Evolutionary conservation across 2,797 vertebrate species (phyloP), one percentile per base, ranked within the genome.

Genomic region (Pachyuromys duprasi): DNA sequence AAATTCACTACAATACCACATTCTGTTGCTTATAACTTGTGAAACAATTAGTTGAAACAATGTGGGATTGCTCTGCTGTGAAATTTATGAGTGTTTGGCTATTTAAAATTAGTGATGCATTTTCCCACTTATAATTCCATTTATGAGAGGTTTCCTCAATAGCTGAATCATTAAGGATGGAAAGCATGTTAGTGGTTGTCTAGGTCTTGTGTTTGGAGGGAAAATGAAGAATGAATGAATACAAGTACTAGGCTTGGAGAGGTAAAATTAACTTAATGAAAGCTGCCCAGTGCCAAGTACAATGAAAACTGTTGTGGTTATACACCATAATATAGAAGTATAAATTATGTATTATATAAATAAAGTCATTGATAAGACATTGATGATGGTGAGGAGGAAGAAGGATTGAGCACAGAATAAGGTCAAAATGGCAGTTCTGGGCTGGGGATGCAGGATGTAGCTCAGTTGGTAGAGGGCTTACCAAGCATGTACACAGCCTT

Each of bases 31-130:
- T 31, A n/a, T 33, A 22, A 39, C 42, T 86, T 2, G 5, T 70
- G 7, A 31, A 55, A 88, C 18, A 79, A 86, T 90, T 78, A 72
- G 8, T 53, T 83, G 42, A 76, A 81, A 67, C 91, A 91, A 94
- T 26, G 42, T 78, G 42, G 53, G 70, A 69, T 92, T 83, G 75
- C n/a, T 83, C 7, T 86, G 1, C 9, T 57, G 74, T 86, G 70
- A 91, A 96, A 83, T 83, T 80, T 88, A 70, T 79, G 63, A 90
- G 62, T 17, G 53, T 93, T 95, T 83, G n/a, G 9, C 8, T 86
- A 55, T 36, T 90, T 93, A 81, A 93, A 94, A 63, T 39, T 84
- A 26, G 45, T 39, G 31, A 8, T 78, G 3, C 8, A 15, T 57
- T 57, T 57, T 57, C 3, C 57, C 69, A 74, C 28, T 39, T 87